Percentiles rank a stretch among this genome's conserved stretches.
Evolutionary conservation across 2,797 vertebrate genomes (phyloP).

Genomic region (Chelidonichthys spinosus): DNA sequence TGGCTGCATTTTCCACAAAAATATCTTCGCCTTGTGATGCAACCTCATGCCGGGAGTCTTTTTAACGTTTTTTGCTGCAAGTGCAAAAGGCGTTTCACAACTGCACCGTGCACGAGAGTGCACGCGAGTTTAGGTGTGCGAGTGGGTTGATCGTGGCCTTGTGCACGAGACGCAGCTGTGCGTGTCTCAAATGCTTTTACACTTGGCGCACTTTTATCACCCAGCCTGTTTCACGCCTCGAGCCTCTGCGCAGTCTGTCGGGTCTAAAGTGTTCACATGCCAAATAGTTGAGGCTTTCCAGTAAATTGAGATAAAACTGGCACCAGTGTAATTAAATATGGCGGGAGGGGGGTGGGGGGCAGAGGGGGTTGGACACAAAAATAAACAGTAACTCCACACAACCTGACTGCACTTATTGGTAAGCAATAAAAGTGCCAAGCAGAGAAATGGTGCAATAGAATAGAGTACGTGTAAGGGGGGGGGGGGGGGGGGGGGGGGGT

Average conservation of each 20-base stretch:
- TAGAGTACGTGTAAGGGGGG: constrained; percentile 35
- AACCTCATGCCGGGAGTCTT: constrained; percentile 41
- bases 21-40: constrained; percentile 58
- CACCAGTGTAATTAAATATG: constrained; percentile 78
- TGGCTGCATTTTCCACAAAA: constrained; percentile 42
- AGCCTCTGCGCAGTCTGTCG: constrained; percentile 48
- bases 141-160: background rate
- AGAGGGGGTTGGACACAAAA: constrained; percentile 40
- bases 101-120: constrained; percentile 29
- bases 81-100: constrained; percentile 20
- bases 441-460: constrained; percentile 49
- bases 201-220: constrained; percentile 65
- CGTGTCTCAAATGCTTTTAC: constrained; percentile 61
- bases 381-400: constrained; percentile 62
- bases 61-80: constrained; percentile 40
- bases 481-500: background rate
- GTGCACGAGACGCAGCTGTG: constrained; percentile 26
- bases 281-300: constrained; percentile 82
- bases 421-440: constrained; percentile 70
- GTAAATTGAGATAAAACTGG: constrained; percentile 84
- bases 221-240: constrained; percentile 53
- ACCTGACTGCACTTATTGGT: constrained; percentile 68
- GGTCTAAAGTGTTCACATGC: constrained; percentile 58
- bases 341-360: constrained; percentile 23
- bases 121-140: background rate